Evolutionary conservation across 2,113 vertebrate genomes (phyloP).

Genomic region (Calyptommatus sinebrachiatus): DNA sequence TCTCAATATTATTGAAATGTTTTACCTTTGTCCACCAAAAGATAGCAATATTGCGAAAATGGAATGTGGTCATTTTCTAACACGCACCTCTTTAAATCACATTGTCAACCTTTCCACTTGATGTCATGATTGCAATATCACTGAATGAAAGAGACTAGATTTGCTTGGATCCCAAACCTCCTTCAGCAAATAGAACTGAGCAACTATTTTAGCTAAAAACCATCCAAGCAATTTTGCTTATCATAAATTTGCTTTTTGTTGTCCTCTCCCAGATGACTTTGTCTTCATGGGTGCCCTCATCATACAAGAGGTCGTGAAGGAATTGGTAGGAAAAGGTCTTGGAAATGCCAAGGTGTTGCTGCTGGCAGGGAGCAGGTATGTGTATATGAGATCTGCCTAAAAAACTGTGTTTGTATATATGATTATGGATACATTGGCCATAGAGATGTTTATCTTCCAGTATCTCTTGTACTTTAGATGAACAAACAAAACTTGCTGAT

Average conservation of each 20-base stretch:
- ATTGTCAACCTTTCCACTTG: neutral
- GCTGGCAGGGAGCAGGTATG: slow-evolving; percentile 94
- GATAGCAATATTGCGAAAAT: rapidly evolving
- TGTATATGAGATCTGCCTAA: neutral
- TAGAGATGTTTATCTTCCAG: neutral
- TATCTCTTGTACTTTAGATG: neutral
- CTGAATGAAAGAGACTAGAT: neutral
- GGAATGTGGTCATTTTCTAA: neutral
- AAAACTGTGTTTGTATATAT: neutral
- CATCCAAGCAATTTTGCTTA: slow-evolving; percentile 27
- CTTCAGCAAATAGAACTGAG: neutral
- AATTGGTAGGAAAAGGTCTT: slow-evolving; percentile 87
- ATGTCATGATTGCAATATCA: neutral
- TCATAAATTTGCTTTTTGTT: slow-evolving; percentile 26
- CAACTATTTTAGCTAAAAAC: neutral
- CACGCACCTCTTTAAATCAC: neutral
- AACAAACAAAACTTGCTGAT: neutral
- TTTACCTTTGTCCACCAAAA: neutral
- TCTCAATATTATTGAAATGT: neutral
- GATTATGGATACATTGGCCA: no score
- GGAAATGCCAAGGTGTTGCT: slow-evolving; percentile 89
- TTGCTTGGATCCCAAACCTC: no score
- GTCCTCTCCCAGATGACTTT: slow-evolving; percentile 77
- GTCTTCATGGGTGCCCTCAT: slow-evolving; percentile 97
- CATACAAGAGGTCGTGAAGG: slow-evolving; percentile 92